phyloP scores from a whole-genome alignment of 23 tunicate genomes.

The Trididemnum miniatum region DNA sequence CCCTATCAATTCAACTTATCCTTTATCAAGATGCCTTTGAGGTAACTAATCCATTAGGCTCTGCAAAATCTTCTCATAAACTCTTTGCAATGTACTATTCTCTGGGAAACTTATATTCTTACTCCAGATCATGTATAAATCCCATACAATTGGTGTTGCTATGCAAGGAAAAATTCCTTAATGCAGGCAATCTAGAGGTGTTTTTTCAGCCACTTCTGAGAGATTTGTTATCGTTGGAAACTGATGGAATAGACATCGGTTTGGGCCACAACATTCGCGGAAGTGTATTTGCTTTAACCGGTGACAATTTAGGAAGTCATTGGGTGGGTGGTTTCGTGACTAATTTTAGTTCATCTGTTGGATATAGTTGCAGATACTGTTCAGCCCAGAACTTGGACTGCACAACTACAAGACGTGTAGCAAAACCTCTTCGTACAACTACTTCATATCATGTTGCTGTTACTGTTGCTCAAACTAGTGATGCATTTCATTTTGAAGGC shows the following conservation, averaged over 20 bases:
- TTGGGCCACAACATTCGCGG: neutral
- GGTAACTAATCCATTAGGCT: constrained; percentile 25
- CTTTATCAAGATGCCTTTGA: constrained; percentile 46
- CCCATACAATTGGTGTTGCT: neutral
- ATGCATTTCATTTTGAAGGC: no score
- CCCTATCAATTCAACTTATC: neutral
- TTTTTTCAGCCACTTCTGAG: neutral
- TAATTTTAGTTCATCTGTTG: neutral
- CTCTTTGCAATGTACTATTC: constrained; percentile 27
- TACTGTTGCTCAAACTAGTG: no score
- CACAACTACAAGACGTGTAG: neutral
- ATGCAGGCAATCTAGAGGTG: neutral
- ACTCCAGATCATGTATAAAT: neutral
- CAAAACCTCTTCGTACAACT: neutral
- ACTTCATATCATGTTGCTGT: no score
- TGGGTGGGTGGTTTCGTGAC: neutral
- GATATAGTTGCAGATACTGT: neutral
- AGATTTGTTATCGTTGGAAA: neutral
- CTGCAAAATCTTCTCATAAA: constrained; percentile 26
- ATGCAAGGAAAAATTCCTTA: neutral
- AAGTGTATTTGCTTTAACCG: neutral
- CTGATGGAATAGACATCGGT: neutral
- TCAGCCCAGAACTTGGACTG: neutral
- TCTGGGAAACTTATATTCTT: constrained; percentile 25
- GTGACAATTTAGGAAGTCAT: neutral